Evolutionary conservation across 2,797 vertebrate genomes (phyloP).

Genomic region (Sebastes vulpes): DNA sequence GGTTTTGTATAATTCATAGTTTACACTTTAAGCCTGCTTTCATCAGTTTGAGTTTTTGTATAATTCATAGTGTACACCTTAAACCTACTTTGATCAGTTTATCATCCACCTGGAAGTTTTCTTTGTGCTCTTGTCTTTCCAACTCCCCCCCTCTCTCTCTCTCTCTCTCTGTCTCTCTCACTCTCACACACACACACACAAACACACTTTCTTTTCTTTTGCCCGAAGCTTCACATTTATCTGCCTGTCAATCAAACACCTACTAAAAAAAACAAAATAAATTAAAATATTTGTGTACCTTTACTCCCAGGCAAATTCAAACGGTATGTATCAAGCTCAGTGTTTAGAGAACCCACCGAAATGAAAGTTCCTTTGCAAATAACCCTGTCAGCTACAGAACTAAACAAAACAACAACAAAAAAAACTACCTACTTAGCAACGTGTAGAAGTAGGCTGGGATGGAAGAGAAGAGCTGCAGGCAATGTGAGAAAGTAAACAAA

Average conservation of each 20-base stretch:
- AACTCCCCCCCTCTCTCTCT: background rate
- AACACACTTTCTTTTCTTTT: background rate
- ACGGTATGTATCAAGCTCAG: slow-evolving; percentile 35
- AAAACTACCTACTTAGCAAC: slow-evolving; percentile 49
- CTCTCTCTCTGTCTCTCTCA: background rate
- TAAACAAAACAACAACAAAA: background rate
- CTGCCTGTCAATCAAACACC: slow-evolving; percentile 66
- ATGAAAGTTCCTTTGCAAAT: slow-evolving; percentile 42
- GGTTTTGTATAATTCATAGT: slow-evolving; percentile 9
- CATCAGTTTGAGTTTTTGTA: background rate
- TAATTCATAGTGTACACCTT: slow-evolving; percentile 16
- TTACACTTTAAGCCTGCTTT: slow-evolving; percentile 14
- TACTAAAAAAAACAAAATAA: slow-evolving; percentile 6
- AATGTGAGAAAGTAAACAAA: slow-evolving; percentile 60
- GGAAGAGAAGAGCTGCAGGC: slow-evolving; percentile 60
- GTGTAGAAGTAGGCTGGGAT: slow-evolving; percentile 47
- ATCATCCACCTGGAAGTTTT: slow-evolving; percentile 10
- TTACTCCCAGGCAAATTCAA: slow-evolving; percentile 63
- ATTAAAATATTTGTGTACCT: slow-evolving; percentile 61
- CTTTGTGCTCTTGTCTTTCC: slow-evolving; percentile 2
- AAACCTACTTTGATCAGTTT: slow-evolving; percentile 9
- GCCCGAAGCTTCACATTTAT: slow-evolving; percentile 64
- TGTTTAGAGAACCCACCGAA: slow-evolving; percentile 45
- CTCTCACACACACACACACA: background rate
- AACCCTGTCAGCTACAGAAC: slow-evolving; percentile 43